Evolutionary conservation across 2,797 vertebrate genomes (phyloP), one percentile per base, ranked within the genome.

Genomic region (Melopsittacus undulatus): DNA sequence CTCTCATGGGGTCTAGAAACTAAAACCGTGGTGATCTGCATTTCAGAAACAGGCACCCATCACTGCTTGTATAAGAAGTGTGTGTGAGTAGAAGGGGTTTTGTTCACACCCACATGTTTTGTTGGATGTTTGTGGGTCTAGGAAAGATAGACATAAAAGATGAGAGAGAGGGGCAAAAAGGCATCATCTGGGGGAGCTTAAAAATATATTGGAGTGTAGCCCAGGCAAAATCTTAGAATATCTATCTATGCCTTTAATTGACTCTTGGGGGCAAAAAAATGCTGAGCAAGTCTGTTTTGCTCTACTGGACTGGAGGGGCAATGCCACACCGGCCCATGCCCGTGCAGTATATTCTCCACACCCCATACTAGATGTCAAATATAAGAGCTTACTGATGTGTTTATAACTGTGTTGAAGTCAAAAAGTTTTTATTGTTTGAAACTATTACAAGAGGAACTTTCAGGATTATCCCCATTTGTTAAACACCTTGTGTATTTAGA

Each of bases 281-380:
- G 6, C 54, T 34, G 49, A 52, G 12, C 11, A 38, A 52, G 16
- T 36, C 2, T 2, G 10, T 10, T 68, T 84, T 61, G 29, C 29
- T n/a, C 4, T 45, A 0, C 21, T 2, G 2, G 26, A 24, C 42
- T 67, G 9, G 23, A 21, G 0, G 0, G 30, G 36, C 17, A 38
- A 1, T 0, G 4, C 22, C 20, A 22, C 3, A 13, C 46, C 23
- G 27, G 2, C 46, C 69, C 4, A 3, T 63, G 34, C 43, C 9
- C 9, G 1, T 54, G 51, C n/a, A 29, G 3, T 11, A 19, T 57
- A 6, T 69, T 83, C 15, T 77, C 5, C 0, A 8, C 29, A 29
- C 32, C n/a, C 42, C 2, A 1, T 83, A 29, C 11, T 7, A 27
- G 0, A 0, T 75, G 46, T 10, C 59, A 48, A 62, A 36, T 56